phyloP scores from a whole-genome alignment of 2,113 vertebrate species.

The Romanogobio albipinnatus region DNA sequence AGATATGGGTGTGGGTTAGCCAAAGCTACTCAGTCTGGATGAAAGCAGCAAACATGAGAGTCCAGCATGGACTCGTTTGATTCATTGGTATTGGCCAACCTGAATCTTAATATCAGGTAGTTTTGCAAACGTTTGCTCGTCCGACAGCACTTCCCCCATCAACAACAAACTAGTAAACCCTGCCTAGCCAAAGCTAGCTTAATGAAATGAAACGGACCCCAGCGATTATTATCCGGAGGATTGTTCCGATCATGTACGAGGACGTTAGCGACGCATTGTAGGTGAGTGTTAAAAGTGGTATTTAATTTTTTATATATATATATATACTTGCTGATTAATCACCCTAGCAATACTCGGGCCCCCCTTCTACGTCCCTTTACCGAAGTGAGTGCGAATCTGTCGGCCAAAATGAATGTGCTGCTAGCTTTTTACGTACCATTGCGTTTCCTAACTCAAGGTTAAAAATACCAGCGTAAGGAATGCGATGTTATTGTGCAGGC shows the following conservation, averaged over 20 bases:
- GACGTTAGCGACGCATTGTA: slow-evolving; percentile 68
- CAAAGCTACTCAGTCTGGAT: slow-evolving; percentile 24
- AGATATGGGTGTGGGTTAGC: slow-evolving; percentile 27
- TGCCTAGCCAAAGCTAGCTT: slow-evolving; percentile 71
- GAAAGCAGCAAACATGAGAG: slow-evolving; percentile 11
- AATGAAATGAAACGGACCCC: slow-evolving; percentile 76
- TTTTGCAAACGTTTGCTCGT: slow-evolving; percentile 57
- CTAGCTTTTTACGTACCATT: slow-evolving; percentile 30
- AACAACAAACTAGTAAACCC: slow-evolving; percentile 70
- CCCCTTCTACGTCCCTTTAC: slow-evolving; percentile 26
- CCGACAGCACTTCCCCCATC: slow-evolving; percentile 75
- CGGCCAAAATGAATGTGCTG: slow-evolving; percentile 25
- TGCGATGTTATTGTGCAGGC: neutral
- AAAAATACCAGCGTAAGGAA: neutral
- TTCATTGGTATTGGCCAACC: slow-evolving; percentile 53
- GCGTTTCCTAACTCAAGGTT: slow-evolving; percentile 32
- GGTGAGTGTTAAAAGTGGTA: slow-evolving; percentile 68
- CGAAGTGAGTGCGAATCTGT: slow-evolving; percentile 38
- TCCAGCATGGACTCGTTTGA: slow-evolving; percentile 36
- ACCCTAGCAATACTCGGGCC: neutral
- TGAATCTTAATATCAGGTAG: slow-evolving; percentile 47
- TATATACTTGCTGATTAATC: slow-evolving; percentile 20
- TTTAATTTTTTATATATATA: neutral
- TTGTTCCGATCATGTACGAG: slow-evolving; percentile 77
- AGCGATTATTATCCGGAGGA: slow-evolving; percentile 72